phyloP scores from a whole-genome alignment of 2,888 invertebrate genomes.

The Deilephila porcellus region DNA sequence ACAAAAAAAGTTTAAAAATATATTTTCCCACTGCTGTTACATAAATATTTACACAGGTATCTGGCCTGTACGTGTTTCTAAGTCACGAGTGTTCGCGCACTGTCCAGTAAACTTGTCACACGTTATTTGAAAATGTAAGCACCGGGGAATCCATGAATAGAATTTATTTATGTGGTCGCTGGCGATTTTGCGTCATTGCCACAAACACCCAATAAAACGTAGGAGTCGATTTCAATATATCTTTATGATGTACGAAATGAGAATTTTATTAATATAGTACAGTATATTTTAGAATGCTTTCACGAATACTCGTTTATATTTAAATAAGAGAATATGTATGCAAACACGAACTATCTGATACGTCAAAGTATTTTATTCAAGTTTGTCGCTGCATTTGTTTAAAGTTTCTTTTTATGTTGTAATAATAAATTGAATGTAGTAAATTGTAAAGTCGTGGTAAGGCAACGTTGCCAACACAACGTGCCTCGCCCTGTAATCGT shows the following conservation, averaged over 20 bases:
- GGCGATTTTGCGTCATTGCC: conserved; percentile 15
- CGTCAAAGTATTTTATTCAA: not conserved
- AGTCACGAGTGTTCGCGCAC: not conserved
- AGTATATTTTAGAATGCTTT: not conserved
- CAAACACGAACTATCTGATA: not conserved
- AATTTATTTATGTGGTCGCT: conserved; percentile 1
- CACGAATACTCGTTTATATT: not conserved
- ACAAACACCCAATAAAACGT: conserved; percentile 19
- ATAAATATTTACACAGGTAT: conserved; percentile 1
- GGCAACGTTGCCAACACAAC: not conserved
- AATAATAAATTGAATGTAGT: conserved; percentile 5
- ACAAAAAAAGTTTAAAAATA: not conserved
- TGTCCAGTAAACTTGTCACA: conserved; percentile 11
- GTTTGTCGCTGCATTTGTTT: not conserved
- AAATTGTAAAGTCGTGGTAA: not conserved
- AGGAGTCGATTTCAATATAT: conserved; percentile 6
- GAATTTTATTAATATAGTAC: not conserved
- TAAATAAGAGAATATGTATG: not conserved
- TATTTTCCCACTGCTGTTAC: not conserved
- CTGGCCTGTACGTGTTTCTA: not conserved
- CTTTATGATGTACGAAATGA: not conserved
- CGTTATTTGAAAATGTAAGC: conserved; percentile 15
- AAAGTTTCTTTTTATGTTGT: not conserved
- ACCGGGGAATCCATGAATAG: conserved; percentile 9
- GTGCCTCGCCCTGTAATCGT: conserved; percentile 6